Evolutionary conservation across 2,888 invertebrate genomes (phyloP).

Genomic region (Ommatoiulus sabulosus): DNA sequence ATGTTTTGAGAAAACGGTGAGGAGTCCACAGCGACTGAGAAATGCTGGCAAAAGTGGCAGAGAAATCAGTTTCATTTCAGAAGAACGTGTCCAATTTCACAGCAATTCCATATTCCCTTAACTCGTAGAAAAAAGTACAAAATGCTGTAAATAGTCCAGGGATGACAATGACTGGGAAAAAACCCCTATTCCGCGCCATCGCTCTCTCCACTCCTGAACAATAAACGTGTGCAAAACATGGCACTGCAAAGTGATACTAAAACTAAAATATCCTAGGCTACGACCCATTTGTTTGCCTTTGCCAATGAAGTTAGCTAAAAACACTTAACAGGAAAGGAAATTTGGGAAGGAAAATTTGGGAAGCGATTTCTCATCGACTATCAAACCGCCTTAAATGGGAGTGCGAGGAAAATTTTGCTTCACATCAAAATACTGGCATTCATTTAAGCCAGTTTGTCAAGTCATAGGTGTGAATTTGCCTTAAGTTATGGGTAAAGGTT

Average conservation of each 20-base stretch:
- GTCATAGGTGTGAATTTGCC: background rate
- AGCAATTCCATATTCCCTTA: slow-evolving; percentile 55
- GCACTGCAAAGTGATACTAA: slow-evolving; percentile 47
- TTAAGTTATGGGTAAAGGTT: background rate
- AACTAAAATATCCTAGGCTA: slow-evolving; percentile 45
- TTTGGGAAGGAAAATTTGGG: background rate
- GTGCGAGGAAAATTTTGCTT: background rate
- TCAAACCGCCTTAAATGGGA: slow-evolving; percentile 21
- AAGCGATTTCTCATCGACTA: background rate
- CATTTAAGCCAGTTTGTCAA: background rate
- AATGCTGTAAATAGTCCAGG: slow-evolving; percentile 42
- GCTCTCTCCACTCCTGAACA: background rate
- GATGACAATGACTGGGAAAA: slow-evolving; percentile 8
- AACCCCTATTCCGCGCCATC: background rate
- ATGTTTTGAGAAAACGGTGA: slow-evolving; percentile 49
- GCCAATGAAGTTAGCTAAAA: slow-evolving; percentile 41
- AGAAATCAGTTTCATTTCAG: slow-evolving; percentile 41
- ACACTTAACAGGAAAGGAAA: slow-evolving; percentile 31
- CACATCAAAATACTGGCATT: background rate
- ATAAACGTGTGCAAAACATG: slow-evolving; percentile 33
- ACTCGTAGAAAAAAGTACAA: slow-evolving; percentile 53
- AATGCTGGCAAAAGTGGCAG: slow-evolving; percentile 26
- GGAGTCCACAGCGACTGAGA: background rate
- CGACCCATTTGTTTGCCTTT: slow-evolving; percentile 46
- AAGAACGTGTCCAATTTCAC: background rate